A percentile compares a stretch with the other conserved stretches of the same genome.
These are phyloP conservation scores for Theristicus caerulescens DNA, from an alignment of 2,113 vertebrate species.

Conservation along the genomic window DNA sequence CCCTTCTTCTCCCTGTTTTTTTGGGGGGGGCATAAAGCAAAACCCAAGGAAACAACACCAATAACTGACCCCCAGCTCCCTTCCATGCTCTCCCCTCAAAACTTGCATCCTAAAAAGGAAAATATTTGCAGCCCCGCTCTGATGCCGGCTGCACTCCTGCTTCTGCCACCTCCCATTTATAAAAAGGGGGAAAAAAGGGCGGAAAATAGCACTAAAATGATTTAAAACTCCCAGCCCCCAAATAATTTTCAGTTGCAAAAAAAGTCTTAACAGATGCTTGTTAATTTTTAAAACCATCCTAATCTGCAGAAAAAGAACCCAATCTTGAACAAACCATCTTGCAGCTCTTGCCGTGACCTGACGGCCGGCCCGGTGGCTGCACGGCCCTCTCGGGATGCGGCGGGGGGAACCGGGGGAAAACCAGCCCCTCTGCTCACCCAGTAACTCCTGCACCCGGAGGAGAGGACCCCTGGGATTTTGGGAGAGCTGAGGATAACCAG, in stretches of 20 bases:
- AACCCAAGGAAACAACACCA: background rate
- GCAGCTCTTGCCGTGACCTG: background rate
- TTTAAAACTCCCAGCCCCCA: slow-evolving; percentile 30
- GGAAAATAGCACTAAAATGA: slow-evolving; percentile 15
- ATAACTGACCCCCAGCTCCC: background rate
- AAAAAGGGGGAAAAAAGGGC: background rate
- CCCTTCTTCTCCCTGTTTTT: background rate
- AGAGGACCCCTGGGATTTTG: background rate
- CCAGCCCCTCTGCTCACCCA: background rate
- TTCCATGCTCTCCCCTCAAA: background rate
- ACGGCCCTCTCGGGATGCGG: background rate
- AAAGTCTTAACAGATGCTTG: background rate
- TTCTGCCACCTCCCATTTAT: slow-evolving; percentile 1
- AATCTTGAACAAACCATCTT: background rate
- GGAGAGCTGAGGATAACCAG: background rate
- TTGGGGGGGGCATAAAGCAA: rapidly evolving
- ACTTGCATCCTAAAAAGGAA: background rate
- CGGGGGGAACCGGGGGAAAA: background rate
- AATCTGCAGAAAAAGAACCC: background rate
- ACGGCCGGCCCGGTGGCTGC: rapidly evolving
- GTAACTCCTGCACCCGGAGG: background rate
- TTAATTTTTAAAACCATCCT: slow-evolving; percentile 25
- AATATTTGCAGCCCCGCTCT: background rate
- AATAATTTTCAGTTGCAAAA: slow-evolving; percentile 36
- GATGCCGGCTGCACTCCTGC: background rate